These are phyloP conservation scores for Exephanes ischioxanthus DNA, from an alignment of 2,888 invertebrate species.

Conservation along the genomic window DNA sequence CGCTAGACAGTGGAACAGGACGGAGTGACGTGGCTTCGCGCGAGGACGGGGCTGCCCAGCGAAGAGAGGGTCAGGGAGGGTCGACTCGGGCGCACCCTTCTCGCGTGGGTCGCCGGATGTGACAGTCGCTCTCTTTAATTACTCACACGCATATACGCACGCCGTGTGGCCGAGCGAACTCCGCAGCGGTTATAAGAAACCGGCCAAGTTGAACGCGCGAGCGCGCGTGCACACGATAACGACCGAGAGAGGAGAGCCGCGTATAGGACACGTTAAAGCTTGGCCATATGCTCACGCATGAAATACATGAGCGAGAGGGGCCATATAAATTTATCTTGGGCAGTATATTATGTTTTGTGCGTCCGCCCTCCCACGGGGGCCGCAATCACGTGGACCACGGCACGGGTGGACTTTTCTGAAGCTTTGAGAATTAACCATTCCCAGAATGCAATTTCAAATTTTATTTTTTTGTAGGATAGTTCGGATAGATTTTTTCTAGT, in stretches of 20 bases:
- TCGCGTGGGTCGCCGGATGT: slow-evolving; percentile 85
- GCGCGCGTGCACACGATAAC: slow-evolving; percentile 67
- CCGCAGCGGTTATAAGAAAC: slow-evolving; percentile 73
- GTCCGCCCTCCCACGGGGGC: slow-evolving; percentile 76
- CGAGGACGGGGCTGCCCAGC: slow-evolving; percentile 73
- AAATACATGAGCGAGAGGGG: slow-evolving; percentile 68
- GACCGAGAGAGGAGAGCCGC: slow-evolving; percentile 38
- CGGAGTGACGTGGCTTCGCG: slow-evolving; percentile 72
- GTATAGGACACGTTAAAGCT: slow-evolving; percentile 29
- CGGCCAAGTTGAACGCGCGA: slow-evolving; percentile 76
- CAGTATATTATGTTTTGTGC: slow-evolving; percentile 79
- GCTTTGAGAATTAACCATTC: slow-evolving; percentile 37
- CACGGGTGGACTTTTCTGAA: slow-evolving; percentile 61
- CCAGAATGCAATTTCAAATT: neutral
- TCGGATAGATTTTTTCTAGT: neutral
- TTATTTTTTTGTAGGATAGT: neutral
- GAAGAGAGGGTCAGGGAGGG: slow-evolving; percentile 72
- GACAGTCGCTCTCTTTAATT: slow-evolving; percentile 85
- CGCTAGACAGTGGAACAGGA: slow-evolving; percentile 56
- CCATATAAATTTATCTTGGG: slow-evolving; percentile 76
- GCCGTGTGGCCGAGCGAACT: slow-evolving; percentile 54
- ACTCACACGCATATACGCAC: slow-evolving; percentile 80
- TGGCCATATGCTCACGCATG: slow-evolving; percentile 65
- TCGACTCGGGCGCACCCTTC: slow-evolving; percentile 81
- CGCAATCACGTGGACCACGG: slow-evolving; percentile 75